Evolutionary conservation across 1,140 invertebrate species (phyloP), one percentile per base, ranked within the genome.

Genomic region (Eupristina koningsbergeri): DNA sequence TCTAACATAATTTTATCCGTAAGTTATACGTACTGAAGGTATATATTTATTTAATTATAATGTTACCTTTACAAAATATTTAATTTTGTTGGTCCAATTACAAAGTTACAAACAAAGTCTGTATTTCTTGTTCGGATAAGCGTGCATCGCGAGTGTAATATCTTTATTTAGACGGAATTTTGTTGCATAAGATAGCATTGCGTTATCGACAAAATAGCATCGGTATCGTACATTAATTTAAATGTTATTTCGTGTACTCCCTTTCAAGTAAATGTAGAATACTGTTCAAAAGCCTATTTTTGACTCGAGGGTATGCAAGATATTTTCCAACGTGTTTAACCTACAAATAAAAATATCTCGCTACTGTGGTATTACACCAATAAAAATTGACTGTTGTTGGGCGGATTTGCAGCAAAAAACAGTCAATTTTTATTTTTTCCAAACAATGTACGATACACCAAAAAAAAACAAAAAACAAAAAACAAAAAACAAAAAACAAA

Each of bases 131-230:
- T 45, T 73, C 29, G 45, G 41, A 73, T 47, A 73, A 73, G 69
- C 15, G 15, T 26, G n/a, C 15, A 29, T 45, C 11, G 22, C 19
- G 26, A 73, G 1, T 64, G 9, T 34, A 13, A 73, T 45, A 39
- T 39, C 41, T 73, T 45, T 47, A 47, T 47, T 73, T 29, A 45
- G 77, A 80, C 17, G 41, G 17, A n/a, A 80, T 64, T 3, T 67
- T 39, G 41, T 80, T 80, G 19, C 31, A 71, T 71, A 45, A 80
- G 41, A 50, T 69, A 69, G 58, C 29, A 26, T 76, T 61, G 11
- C 26, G 36, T 41, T 45, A 17, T n/a, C 29, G 61, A 79, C 67
- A 67, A 63, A 63, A 39, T 41, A 78, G 41, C n/a, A 41, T 64
- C 3, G 11, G 41, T 15, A n/a, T 67, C 47, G 29, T 19, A 34